Evolutionary conservation across 2,797 vertebrate genomes (phyloP).

Genomic region (Sardinella longiceps): DNA sequence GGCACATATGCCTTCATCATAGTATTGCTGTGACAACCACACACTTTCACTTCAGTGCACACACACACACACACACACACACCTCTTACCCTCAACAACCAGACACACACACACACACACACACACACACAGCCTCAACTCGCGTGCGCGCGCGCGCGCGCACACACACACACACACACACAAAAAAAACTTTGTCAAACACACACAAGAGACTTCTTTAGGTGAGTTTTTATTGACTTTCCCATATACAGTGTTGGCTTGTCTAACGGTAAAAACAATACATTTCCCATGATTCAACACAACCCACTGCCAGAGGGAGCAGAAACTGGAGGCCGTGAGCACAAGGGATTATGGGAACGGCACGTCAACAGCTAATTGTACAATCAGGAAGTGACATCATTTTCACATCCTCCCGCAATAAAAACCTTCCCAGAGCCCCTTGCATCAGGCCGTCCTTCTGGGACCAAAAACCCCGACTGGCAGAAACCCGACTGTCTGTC

Average conservation of each 20-base stretch:
- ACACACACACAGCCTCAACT: not conserved
- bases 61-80: not conserved
- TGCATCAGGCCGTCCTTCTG: not conserved
- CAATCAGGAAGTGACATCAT: constrained; percentile 13
- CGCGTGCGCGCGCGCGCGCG: too few relatives aligned
- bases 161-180: constrained; percentile 11
- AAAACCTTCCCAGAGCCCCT: not conserved
- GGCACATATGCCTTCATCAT: not conserved
- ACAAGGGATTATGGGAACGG: not conserved
- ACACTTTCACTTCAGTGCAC: not conserved
- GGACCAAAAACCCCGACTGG: not conserved
- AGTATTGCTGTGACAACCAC: not conserved
- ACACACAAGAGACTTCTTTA: not conserved
- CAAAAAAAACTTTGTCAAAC: not conserved
- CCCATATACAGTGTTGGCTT: constrained; percentile 1
- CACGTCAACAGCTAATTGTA: not conserved
- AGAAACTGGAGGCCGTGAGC: not conserved
- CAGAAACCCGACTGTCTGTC: too few relatives aligned
- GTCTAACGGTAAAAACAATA: not conserved
- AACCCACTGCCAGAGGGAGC: not conserved
- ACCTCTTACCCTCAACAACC: too few relatives aligned
- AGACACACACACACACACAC: not conserved
- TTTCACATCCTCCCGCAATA: not conserved
- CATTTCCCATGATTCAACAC: constrained; percentile 8
- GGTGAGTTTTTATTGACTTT: not conserved